Evolutionary conservation across 2,888 invertebrate species (phyloP).

Genomic region (Octodonta nipae): DNA sequence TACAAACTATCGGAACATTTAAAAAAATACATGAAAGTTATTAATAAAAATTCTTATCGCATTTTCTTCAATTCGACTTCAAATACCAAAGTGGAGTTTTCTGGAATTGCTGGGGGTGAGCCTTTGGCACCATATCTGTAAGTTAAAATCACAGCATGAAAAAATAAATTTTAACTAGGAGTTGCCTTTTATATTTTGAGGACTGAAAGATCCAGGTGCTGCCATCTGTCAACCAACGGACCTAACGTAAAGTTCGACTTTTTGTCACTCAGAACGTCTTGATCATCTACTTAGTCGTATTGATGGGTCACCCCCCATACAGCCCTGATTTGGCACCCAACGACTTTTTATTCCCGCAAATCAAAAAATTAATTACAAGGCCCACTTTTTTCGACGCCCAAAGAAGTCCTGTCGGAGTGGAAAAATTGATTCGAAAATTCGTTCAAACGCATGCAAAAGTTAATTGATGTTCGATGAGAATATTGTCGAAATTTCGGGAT

Average conservation of each 20-base stretch:
- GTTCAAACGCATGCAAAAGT: constrained; percentile 1
- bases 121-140: constrained; percentile 62
- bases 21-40: too few relatives aligned
- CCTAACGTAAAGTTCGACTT: constrained; percentile 4
- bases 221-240: too few relatives aligned
- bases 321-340: constrained; percentile 17
- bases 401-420: constrained; percentile 12
- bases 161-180: too few relatives aligned
- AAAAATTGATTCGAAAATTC: neutral
- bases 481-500: too few relatives aligned
- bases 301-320: constrained; percentile 8
- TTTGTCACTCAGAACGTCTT: too few relatives aligned
- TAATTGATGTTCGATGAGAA: neutral
- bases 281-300: too few relatives aligned
- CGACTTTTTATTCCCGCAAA: constrained; percentile 14
- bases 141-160: constrained; percentile 17
- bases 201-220: too few relatives aligned
- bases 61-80: constrained; percentile 80
- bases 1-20: too few relatives aligned
- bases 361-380: too few relatives aligned
- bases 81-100: constrained; percentile 74
- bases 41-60: too few relatives aligned
- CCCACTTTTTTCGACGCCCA: constrained; percentile 16
- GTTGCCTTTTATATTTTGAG: constrained; percentile 2
- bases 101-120: constrained; percentile 73